A percentile compares a stretch with the other conserved stretches of the same genome.
These are phyloP conservation scores for Larimichthys polyactis DNA, from an alignment of 2,113 vertebrate genomes.

Conservation along the genomic window DNA sequence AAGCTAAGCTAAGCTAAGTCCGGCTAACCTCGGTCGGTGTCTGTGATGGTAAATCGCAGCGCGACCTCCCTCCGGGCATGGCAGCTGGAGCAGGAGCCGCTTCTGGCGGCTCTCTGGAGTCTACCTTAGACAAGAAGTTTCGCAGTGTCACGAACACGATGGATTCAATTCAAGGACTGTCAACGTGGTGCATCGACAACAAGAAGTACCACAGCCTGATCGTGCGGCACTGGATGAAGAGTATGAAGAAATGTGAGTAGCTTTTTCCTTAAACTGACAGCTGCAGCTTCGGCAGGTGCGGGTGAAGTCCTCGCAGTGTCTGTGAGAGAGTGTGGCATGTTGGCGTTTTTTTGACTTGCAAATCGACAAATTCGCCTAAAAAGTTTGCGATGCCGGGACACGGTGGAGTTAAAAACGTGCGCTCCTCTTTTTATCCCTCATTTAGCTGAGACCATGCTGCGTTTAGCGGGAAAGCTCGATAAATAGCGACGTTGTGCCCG, in stretches of 20 bases:
- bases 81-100: conserved; percentile 87
- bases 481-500: neutral
- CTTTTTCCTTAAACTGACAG: neutral
- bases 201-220: conserved; percentile 93
- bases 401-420: neutral
- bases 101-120: conserved; percentile 86
- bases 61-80: conserved; percentile 84
- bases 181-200: conserved; percentile 96
- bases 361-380: too few species aligned
- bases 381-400: neutral
- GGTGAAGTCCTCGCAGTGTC: neutral
- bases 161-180: conserved; percentile 96
- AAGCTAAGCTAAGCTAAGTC: conserved; percentile 19
- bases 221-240: conserved; percentile 94
- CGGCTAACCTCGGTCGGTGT: conserved; percentile 24
- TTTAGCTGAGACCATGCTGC: neutral
- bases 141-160: conserved; percentile 92
- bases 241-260: conserved; percentile 93
- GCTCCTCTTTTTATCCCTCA: neutral
- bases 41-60: conserved; percentile 35
- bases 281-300: neutral
- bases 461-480: neutral
- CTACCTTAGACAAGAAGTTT: conserved; percentile 89
- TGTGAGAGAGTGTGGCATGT: too few species aligned
- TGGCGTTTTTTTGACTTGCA: neutral